Conservation (phyloP, 2,113 vertebrate species). For the Mixornis gularis region DNA sequence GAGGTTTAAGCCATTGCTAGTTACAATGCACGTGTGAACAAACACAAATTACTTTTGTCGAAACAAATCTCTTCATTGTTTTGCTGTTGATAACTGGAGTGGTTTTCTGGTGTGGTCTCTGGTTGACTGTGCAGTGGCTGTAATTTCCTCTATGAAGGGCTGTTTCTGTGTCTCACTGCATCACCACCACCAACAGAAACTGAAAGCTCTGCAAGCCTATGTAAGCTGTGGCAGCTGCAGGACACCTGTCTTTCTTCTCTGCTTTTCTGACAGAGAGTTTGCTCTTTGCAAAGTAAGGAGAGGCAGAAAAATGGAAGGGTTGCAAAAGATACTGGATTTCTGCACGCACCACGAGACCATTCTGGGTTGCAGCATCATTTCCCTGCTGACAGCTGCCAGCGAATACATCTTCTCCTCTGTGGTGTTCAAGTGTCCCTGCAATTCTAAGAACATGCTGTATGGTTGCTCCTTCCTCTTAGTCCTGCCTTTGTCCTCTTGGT, state of each 20-base stretch:
- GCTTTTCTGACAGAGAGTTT: not conserved
- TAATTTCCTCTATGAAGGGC: not conserved
- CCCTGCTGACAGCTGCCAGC: slow-evolving; percentile 66
- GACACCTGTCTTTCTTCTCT: not conserved
- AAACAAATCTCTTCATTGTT: not conserved
- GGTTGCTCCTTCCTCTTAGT: slow-evolving; percentile 74
- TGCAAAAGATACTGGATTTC: not conserved
- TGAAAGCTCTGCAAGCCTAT: not conserved
- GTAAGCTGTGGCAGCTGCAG: not conserved
- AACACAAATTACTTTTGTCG: not conserved
- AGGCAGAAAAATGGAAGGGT: not conserved
- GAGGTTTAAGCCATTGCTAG: not conserved
- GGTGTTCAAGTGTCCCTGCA: slow-evolving; percentile 81
- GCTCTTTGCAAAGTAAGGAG: not conserved
- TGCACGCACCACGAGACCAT: not conserved
- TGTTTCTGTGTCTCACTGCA: not conserved
- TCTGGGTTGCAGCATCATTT: slow-evolving; percentile 65
- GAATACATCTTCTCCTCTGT: slow-evolving; percentile 72
- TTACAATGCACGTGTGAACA: not conserved
- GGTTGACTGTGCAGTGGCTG: not conserved
- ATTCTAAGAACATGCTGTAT: slow-evolving; percentile 63
- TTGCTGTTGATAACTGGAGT: not conserved
- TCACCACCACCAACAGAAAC: not conserved
- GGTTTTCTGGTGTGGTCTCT: not conserved
- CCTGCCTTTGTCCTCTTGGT: slow-evolving; percentile 77